A percentile compares a stretch with the other conserved stretches of the same genome.
Conservation (phyloP, 2,113 vertebrate genomes). For the Sturnira hondurensis region DNA sequence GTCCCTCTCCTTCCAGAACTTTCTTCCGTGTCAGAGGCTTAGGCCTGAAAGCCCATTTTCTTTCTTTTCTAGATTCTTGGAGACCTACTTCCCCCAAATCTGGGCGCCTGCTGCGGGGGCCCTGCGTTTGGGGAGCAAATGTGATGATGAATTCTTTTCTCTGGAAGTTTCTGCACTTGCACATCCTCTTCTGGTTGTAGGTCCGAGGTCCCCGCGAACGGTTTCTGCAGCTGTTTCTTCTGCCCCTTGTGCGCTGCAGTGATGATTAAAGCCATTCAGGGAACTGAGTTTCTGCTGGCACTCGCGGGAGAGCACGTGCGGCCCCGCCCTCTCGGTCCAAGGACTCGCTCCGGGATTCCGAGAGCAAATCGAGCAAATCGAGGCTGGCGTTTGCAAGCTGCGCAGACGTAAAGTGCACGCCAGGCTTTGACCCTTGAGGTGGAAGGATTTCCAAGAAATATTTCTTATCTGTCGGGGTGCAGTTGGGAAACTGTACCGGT, state of each 20-base stretch:
- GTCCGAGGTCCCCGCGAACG: not conserved
- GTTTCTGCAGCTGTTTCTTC: not conserved
- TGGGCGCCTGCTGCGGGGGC: not conserved
- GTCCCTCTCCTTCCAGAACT: not conserved
- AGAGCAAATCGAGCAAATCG: fast-evolving
- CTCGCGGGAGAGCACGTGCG: fast-evolving
- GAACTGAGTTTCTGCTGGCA: not conserved
- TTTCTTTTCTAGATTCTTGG: not conserved
- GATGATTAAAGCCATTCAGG: fast-evolving
- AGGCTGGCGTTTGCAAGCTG: fast-evolving
- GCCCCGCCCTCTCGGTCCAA: fast-evolving
- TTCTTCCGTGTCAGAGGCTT: not conserved
- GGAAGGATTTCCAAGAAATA: not conserved
- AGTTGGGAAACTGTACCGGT: not conserved
- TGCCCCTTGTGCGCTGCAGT: not conserved
- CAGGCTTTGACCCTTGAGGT: fast-evolving
- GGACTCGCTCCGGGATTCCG: fast-evolving
- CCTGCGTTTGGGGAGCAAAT: not conserved
- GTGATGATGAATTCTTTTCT: not conserved
- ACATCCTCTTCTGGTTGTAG: not conserved
- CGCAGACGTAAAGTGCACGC: not conserved
- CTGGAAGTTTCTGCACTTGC: not conserved
- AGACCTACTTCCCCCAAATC: not conserved
- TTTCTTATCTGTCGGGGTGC: not conserved
- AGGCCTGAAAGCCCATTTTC: not conserved